These are phyloP conservation scores for Halocaridina rubra DNA, from an alignment of 2,888 invertebrate species.

Conservation along the genomic window DNA sequence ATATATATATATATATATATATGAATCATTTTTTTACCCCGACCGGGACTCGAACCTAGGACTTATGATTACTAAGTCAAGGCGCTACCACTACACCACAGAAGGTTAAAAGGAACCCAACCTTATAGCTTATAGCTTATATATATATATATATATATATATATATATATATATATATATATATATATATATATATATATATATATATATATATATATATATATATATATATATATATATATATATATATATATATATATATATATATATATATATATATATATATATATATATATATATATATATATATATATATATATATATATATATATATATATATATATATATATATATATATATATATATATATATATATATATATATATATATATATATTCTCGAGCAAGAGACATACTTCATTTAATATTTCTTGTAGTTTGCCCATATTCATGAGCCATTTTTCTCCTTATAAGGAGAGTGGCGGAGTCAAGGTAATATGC, in stretches of 20 bases:
- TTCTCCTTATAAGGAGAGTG: too few species aligned
- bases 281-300: not conserved
- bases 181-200: conserved; percentile 7
- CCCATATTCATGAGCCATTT: too few species aligned
- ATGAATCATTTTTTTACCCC: too few species aligned
- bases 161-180: conserved; percentile 15
- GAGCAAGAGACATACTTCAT: not conserved
- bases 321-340: conserved; percentile 9
- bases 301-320: not conserved
- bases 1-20: not conserved
- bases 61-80: too few species aligned
- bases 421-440: not conserved
- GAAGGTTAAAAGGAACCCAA: too few species aligned
- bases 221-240: conserved; percentile 30
- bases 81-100: too few species aligned
- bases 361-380: conserved; percentile 33
- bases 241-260: conserved; percentile 22
- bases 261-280: conserved; percentile 15
- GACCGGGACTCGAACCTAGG: too few species aligned
- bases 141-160: conserved; percentile 13
- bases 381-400: conserved; percentile 5
- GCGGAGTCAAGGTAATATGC: too few species aligned
- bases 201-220: conserved; percentile 2
- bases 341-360: conserved; percentile 32
- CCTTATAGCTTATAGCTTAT: too few species aligned